These are phyloP conservation scores for Dipodomys ordii DNA, from an alignment of 2,113 vertebrate species.

Conservation along the genomic window DNA sequence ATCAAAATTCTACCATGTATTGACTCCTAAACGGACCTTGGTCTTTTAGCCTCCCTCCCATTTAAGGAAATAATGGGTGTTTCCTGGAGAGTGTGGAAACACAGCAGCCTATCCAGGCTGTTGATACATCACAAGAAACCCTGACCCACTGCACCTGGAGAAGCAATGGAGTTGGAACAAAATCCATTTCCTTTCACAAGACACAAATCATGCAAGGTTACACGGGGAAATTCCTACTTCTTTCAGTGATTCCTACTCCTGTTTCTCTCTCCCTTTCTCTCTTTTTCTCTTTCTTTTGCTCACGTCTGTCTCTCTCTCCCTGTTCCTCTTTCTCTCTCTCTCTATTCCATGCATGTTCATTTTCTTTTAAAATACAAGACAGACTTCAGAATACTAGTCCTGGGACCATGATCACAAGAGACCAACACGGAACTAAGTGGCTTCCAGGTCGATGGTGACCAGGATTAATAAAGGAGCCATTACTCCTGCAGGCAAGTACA, in stretches of 20 bases:
- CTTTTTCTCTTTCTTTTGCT: too few species aligned
- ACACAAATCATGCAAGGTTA: neutral
- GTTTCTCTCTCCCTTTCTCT: neutral
- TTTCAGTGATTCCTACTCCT: neutral
- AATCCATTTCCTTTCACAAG: neutral
- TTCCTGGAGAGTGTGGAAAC: neutral
- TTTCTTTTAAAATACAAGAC: neutral
- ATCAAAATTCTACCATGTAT: slow-evolving; percentile 26
- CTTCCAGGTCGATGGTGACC: neutral
- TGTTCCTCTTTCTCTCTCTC: too few species aligned
- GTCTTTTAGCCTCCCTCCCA: neutral
- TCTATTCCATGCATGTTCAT: too few species aligned
- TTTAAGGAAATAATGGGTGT: neutral
- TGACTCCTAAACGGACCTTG: slow-evolving; percentile 15
- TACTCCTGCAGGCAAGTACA: neutral
- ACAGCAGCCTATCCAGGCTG: fast-evolving
- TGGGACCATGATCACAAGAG: neutral
- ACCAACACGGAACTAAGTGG: neutral
- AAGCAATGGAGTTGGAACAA: neutral
- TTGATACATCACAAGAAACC: neutral
- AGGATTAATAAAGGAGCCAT: neutral
- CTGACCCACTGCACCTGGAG: neutral
- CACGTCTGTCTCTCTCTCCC: too few species aligned
- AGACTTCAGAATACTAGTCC: neutral
- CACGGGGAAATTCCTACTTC: neutral